phyloP scores from a whole-genome alignment of 2,797 vertebrate genomes.

The Anguilla obscura region DNA sequence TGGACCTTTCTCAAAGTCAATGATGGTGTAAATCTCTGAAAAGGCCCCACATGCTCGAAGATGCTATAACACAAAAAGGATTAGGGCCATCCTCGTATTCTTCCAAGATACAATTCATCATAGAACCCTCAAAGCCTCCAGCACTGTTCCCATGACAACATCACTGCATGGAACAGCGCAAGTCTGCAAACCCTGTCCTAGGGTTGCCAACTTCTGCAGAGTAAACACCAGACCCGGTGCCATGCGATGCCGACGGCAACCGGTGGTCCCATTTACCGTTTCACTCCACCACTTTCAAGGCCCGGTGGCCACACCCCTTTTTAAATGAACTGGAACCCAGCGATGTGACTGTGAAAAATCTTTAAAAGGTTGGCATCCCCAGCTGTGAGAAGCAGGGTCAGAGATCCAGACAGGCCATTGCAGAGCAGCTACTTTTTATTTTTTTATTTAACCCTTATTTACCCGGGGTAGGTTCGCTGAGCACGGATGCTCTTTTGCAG shows the following conservation, averaged over 20 bases:
- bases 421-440: too few relatives aligned
- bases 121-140: neutral
- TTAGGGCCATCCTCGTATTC: neutral
- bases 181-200: neutral
- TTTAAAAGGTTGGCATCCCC: neutral
- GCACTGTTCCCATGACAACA: conserved; percentile 1
- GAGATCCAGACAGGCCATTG: neutral
- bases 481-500: too few relatives aligned
- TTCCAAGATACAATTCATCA: neutral
- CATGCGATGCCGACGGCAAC: neutral
- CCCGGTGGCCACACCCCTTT: neutral
- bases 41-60: neutral
- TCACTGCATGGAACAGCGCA: neutral
- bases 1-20: neutral
- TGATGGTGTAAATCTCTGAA: neutral
- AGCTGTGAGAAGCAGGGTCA: neutral
- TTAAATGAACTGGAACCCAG: neutral
- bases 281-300: neutral
- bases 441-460: too few relatives aligned
- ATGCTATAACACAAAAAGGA: neutral
- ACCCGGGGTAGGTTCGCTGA: too few relatives aligned
- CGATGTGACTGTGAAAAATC: neutral
- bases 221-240: neutral
- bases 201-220: neutral
- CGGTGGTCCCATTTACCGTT: neutral